Evolutionary conservation across 2,888 invertebrate species (phyloP), one percentile per base, ranked within the genome.

Genomic region (Drosophila macrospina): DNA sequence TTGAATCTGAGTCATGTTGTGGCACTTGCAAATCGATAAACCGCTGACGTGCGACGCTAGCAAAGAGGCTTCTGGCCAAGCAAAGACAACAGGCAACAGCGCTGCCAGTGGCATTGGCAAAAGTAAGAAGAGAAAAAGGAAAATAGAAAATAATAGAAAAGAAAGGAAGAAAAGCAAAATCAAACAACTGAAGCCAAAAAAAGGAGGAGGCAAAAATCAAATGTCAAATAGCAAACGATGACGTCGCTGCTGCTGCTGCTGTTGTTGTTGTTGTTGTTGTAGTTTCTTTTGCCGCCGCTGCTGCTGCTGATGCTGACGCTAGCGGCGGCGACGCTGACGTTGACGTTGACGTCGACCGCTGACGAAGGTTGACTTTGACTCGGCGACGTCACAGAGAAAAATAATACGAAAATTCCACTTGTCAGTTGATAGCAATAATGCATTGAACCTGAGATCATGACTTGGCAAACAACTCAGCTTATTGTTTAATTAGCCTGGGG

Each of bases 341-440:
- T 16, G 34, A 13, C 34, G 34, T 10, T 13, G 44, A 37, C 56
- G 57, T 56, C 36, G 39, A 24, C 42, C 45, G 74, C 52, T 76
- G 77, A 88, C 74, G 82, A 83, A 88, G 82, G 82, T 83, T 83
- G 74, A 88, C 86, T 75, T 86, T 80, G 72, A 67, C 69, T 70
- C 45, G 52, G 34, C 57, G 44, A 82, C 86, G 81, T 87, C 88
- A 87, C 76, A 60, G 67, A 41, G 64, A 62, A 78, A 63, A 54
- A 30, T 44, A 45, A 54, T 59, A 59, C 28, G 62, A 69, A 81
- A 87, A 78, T 75, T 78, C 75, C 82, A 86, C 84, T 82, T 82
- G 88, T 69, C 88, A 70, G 78, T 7, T 48, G 39, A 55, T 41
- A 54, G 37, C 36, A 64, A 72, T 67, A 86, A 88, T 86, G 83